Conservation (phyloP, 2,797 vertebrate species). For the Knipowitschia caucasica region DNA sequence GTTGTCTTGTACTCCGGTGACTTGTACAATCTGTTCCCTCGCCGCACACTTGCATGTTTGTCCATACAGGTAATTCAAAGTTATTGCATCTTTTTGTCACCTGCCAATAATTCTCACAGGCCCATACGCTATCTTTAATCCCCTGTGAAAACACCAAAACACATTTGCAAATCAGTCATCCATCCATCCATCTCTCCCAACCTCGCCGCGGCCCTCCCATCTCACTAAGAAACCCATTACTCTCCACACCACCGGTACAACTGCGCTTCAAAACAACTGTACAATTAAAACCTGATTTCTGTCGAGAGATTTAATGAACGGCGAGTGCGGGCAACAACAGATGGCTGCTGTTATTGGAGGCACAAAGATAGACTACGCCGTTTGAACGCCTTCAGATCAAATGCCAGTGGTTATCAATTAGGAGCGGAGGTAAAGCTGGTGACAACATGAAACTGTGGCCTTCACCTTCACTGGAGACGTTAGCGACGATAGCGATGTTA, state of each 20-base stretch:
- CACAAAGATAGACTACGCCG: slow-evolving; percentile 70
- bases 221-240: slow-evolving; percentile 57
- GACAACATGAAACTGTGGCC: slow-evolving; percentile 62
- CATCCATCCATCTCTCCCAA: slow-evolving; percentile 37
- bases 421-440: slow-evolving; percentile 60
- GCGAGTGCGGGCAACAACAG: slow-evolving; percentile 71
- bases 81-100: slow-evolving; percentile 26
- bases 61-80: slow-evolving; percentile 28
- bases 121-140: slow-evolving; percentile 19
- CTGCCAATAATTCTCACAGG: slow-evolving; percentile 32
- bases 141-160: slow-evolving; percentile 39
- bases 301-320: slow-evolving; percentile 75
- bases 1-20: too few species aligned
- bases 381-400: slow-evolving; percentile 79
- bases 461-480: slow-evolving; percentile 47
- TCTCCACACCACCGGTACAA: slow-evolving; percentile 42
- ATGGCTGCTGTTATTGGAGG: slow-evolving; percentile 76
- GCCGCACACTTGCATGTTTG: neutral
- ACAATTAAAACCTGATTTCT: slow-evolving; percentile 76
- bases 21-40: neutral
- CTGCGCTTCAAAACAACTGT: slow-evolving; percentile 28
- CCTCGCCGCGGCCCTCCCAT: slow-evolving; percentile 44
- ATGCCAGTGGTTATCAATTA: slow-evolving; percentile 80
- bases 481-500: slow-evolving; percentile 17
- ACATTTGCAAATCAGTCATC: slow-evolving; percentile 49